phyloP scores from a whole-genome alignment of 2,888 invertebrate genomes.

The Imbricaverruca yamaguchii region DNA sequence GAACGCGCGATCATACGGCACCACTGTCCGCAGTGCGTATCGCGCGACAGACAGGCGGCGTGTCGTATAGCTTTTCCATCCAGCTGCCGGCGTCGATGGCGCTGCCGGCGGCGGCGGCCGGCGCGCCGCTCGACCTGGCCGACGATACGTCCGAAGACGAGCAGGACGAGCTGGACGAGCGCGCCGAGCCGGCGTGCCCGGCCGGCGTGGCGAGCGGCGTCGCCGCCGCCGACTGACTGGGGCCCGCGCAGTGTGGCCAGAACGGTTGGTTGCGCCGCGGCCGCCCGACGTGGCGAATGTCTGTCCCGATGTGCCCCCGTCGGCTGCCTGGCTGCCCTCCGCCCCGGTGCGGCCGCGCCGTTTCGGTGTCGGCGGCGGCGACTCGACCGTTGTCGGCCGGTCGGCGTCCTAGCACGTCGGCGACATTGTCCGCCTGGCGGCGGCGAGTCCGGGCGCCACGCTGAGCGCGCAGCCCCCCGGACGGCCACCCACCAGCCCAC shows the following conservation, averaged over 20 bases:
- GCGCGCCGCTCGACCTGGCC: background rate
- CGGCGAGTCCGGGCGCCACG: background rate
- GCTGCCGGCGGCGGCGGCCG: background rate
- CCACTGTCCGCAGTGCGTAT: background rate
- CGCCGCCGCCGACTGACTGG: background rate
- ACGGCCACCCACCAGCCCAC: background rate
- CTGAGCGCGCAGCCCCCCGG: background rate
- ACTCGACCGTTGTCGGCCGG: background rate
- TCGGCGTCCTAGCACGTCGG: background rate
- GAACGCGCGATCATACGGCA: no score
- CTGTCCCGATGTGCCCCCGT: background rate
- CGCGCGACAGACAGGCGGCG: background rate
- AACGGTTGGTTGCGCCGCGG: background rate
- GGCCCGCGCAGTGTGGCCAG: background rate
- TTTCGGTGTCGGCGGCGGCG: background rate
- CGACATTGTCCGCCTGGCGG: background rate
- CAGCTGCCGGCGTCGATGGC: constrained; percentile 14
- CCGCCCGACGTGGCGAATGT: background rate
- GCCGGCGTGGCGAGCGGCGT: no score
- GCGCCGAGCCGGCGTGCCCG: background rate
- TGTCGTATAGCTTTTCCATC: constrained; percentile 17
- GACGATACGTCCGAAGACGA: background rate
- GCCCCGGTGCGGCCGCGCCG: background rate
- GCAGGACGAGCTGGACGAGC: background rate
- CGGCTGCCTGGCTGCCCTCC: no score